phyloP scores from a whole-genome alignment of 2,888 invertebrate genomes.

The Scelioninae gen. 1 region DNA sequence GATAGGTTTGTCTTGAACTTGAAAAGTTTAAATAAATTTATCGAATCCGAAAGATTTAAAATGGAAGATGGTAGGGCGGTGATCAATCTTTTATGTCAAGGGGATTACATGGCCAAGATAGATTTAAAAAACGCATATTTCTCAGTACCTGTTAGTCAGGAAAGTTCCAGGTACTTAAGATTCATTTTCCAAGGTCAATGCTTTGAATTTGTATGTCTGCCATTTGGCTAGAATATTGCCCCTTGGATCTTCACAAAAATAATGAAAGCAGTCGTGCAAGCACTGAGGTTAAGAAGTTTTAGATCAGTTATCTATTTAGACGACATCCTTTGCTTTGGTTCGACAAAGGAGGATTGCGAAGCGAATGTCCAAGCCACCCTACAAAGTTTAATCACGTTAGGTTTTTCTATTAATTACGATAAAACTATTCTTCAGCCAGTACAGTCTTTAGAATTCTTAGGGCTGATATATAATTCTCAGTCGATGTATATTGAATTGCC shows the following conservation, averaged over 20 bases:
- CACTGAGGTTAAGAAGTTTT: slow-evolving; percentile 28
- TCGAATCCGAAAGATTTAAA: slow-evolving; percentile 41
- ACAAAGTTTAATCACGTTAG: background rate
- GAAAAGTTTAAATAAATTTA: slow-evolving; percentile 54
- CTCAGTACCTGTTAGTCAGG: slow-evolving; percentile 15
- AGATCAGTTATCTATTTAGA: slow-evolving; percentile 36
- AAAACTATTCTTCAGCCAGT: background rate
- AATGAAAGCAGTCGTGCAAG: slow-evolving; percentile 39
- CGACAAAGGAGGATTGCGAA: background rate
- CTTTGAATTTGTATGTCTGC: slow-evolving; percentile 53
- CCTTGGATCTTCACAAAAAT: slow-evolving; percentile 54
- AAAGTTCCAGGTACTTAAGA: slow-evolving; percentile 35
- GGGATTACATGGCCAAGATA: slow-evolving; percentile 41
- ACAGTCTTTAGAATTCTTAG: slow-evolving; percentile 5
- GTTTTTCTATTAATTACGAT: slow-evolving; percentile 3
- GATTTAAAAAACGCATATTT: slow-evolving; percentile 56
- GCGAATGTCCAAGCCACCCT: background rate
- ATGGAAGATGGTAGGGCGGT: slow-evolving; percentile 39
- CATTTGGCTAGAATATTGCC: slow-evolving; percentile 45
- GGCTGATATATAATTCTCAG: slow-evolving; percentile 1
- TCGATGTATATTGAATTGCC: background rate
- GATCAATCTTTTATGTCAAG: slow-evolving; percentile 1
- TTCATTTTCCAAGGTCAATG: slow-evolving; percentile 34
- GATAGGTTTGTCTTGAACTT: slow-evolving; percentile 54
- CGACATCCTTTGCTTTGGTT: slow-evolving; percentile 17